A percentile compares a stretch with the other conserved stretches of the same genome.
Conservation (phyloP, 2,888 invertebrate genomes). For the Hypomecis atomaria region DNA sequence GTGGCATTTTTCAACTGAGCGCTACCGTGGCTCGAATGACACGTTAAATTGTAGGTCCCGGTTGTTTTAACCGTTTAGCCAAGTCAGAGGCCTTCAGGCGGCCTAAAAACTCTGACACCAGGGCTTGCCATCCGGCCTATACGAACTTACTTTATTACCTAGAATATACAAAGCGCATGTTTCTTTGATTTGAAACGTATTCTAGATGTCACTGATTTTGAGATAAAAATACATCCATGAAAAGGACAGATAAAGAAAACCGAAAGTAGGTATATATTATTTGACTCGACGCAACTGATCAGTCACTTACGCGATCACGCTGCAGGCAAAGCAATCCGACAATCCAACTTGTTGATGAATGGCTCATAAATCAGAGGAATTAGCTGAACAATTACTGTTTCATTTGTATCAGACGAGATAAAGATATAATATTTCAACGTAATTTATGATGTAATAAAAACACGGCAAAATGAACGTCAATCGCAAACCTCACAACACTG, state of each 20-base stretch:
- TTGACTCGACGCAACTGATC: conserved; percentile 61
- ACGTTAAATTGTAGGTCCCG: too few species aligned
- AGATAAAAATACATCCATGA: conserved; percentile 42
- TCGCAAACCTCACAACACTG: neutral
- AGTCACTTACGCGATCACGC: conserved; percentile 61
- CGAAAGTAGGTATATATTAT: conserved; percentile 74
- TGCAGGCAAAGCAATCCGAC: conserved; percentile 57
- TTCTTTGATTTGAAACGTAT: too few species aligned
- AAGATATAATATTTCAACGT: neutral
- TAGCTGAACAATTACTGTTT: conserved; percentile 51
- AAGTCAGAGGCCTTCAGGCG: too few species aligned
- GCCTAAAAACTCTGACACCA: too few species aligned
- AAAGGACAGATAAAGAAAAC: conserved; percentile 61
- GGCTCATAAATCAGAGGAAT: conserved; percentile 61
- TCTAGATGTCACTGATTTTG: conserved; percentile 64
- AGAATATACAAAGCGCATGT: too few species aligned
- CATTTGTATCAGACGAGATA: conserved; percentile 3
- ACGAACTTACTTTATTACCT: too few species aligned
- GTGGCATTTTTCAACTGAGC: too few species aligned
- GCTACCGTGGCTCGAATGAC: too few species aligned
- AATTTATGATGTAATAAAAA: neutral
- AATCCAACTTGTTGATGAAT: conserved; percentile 60
- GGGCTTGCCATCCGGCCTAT: too few species aligned
- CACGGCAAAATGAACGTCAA: neutral
- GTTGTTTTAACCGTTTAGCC: too few species aligned